These are phyloP conservation scores for Coenonympha arcania DNA, from an alignment of 2,888 invertebrate genomes.

Conservation along the genomic window DNA sequence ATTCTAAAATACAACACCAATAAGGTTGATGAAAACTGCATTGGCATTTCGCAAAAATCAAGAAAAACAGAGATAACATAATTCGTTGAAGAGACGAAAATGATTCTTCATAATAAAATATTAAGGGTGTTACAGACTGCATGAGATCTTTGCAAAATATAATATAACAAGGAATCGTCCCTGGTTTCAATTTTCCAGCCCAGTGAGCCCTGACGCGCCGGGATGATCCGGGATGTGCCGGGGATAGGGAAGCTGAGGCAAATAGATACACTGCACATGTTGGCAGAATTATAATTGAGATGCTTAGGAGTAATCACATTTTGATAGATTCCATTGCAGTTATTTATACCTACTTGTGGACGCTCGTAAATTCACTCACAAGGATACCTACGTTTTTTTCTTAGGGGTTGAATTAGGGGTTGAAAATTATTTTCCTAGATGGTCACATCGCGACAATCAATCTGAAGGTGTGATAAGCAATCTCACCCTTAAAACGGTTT, in stretches of 20 bases:
- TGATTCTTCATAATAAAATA: neutral
- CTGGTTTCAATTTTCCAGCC: conserved; percentile 68
- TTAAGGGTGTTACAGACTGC: neutral
- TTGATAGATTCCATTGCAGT: neutral
- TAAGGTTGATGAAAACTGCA: neutral
- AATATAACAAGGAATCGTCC: conserved; percentile 30
- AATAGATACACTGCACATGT: conserved; percentile 45
- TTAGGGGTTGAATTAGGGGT: too few relatives aligned
- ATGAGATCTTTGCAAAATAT: conserved; percentile 17
- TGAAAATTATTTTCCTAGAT: too few relatives aligned
- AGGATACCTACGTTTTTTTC: too few relatives aligned
- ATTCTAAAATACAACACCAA: neutral
- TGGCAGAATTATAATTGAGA: conserved; percentile 35
- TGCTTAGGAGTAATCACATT: neutral
- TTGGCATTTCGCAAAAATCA: neutral
- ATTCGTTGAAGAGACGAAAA: neutral
- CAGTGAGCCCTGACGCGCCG: conserved; percentile 52
- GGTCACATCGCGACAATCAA: too few relatives aligned
- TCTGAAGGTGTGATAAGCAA: too few relatives aligned
- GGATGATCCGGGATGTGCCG: too few relatives aligned
- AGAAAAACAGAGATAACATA: neutral
- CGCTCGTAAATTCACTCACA: too few relatives aligned
- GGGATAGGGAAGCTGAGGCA: conserved; percentile 25
- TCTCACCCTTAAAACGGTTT: too few relatives aligned
- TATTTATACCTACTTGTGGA: too few relatives aligned